Evolutionary conservation across 2,797 vertebrate species (phyloP).

Genomic region (Phrynocephalus forsythii): DNA sequence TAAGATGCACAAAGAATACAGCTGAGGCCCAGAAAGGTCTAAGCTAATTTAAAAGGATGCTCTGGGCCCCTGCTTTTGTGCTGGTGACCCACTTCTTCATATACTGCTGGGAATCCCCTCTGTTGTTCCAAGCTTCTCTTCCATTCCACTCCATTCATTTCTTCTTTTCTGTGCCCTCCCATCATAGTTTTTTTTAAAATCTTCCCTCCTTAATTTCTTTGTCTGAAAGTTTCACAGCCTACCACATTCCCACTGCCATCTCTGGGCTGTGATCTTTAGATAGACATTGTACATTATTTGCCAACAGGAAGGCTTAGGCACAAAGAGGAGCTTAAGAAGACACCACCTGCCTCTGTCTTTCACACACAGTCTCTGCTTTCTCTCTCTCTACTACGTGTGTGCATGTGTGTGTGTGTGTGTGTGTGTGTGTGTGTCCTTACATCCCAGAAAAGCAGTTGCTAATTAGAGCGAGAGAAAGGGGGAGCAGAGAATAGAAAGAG

Average conservation of each 20-base stretch:
- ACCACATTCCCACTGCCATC: slow-evolving; percentile 20
- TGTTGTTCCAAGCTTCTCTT: neutral
- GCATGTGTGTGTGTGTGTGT: slow-evolving; percentile 3
- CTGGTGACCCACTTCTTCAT: slow-evolving; percentile 31
- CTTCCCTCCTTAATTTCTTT: slow-evolving; percentile 6
- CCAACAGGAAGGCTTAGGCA: slow-evolving; percentile 64
- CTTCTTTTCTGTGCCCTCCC: slow-evolving; percentile 22
- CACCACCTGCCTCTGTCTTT: slow-evolving; percentile 69
- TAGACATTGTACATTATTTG: slow-evolving; percentile 68
- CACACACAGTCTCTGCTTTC: slow-evolving; percentile 68
- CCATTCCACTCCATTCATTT: neutral
- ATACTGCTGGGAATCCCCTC: slow-evolving; percentile 2
- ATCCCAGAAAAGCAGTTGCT: slow-evolving; percentile 69
- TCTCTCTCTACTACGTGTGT: neutral
- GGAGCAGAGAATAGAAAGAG: slow-evolving; percentile 52
- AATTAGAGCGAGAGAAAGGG: slow-evolving; percentile 71
- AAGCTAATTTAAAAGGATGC: neutral
- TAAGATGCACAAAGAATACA: neutral
- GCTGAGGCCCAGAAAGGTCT: neutral
- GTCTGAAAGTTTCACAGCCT: slow-evolving; percentile 27
- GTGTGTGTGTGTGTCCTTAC: slow-evolving; percentile 63
- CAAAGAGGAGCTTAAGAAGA: slow-evolving; percentile 64
- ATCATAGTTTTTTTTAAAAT: slow-evolving; percentile 24
- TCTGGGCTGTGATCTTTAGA: slow-evolving; percentile 60
- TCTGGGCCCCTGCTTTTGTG: slow-evolving; percentile 9